Evolutionary conservation across 2,113 vertebrate species (phyloP), one percentile per base, ranked within the genome.

Genomic region (Triplophysa tibetana): DNA sequence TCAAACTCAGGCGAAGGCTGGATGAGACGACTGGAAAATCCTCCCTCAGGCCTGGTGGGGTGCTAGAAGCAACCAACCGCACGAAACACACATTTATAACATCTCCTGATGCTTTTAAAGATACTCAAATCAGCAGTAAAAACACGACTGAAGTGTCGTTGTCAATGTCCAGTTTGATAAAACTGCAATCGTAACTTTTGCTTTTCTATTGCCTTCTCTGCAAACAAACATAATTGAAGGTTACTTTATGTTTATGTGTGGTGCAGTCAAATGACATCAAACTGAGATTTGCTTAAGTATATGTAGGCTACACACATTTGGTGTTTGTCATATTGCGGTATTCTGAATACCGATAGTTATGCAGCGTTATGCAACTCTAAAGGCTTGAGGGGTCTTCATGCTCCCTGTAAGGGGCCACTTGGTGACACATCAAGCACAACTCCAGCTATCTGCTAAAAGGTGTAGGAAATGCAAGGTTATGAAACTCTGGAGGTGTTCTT

Each of bases 311-410:
- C 33, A 38, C 33, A 38, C 10, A 11, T 45, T 12, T 48, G 7
- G 41, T 26, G n/a, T 67, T 38, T 38, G 33, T 38, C 33, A 38
- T 61, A 64, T 75, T 29, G 67, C 45, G 48, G 67, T 26, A 10
- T 65, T 52, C 45, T 69, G 43, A 8, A 29, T 6, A 14, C 12
- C 73, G 17, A 26, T 69, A 56, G 13, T 38, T 41, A 7, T 12
- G 23, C 86, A 88, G 79, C 75, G 41, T 77, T 86, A 80, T 81
- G 45, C 79, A 81, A 64, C 61, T 50, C 8, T 2, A 41, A 73
- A 77, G 81, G 81, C 29, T 56, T 23, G 74, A 85, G 88, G 90
- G 91, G 77, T 89, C 90, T 79, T 78, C 68, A 50, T 66, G 85
- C 72, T 58, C 62, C 50, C 4, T 61, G 66, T 73, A 19, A 16